Percentiles rank a stretch among this genome's conserved stretches.
These are phyloP conservation scores for Aspidiotus rigidus DNA, from an alignment of 2,888 invertebrate genomes.

Conservation along the genomic window DNA sequence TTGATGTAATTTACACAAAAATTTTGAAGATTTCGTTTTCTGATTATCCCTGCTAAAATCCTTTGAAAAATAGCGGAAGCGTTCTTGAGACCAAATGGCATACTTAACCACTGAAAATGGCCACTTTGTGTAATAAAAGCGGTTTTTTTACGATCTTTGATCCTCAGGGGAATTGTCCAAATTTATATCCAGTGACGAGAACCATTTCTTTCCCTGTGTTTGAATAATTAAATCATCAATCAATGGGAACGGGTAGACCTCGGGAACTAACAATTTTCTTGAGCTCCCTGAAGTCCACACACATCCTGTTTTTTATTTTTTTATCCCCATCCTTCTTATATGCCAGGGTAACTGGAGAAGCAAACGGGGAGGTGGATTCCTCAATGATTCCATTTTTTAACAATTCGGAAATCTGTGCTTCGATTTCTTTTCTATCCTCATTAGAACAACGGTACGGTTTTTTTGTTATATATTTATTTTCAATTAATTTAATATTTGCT, in stretches of 20 bases:
- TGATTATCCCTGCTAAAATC: too few relatives aligned
- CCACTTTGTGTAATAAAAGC: not conserved
- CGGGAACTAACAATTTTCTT: not conserved
- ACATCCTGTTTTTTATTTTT: not conserved
- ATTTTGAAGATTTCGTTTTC: too few relatives aligned
- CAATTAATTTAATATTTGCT: too few relatives aligned
- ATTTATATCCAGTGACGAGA: not conserved
- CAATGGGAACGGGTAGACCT: constrained; percentile 1
- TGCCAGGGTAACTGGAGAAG: not conserved
- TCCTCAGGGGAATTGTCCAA: not conserved
- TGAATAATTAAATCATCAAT: not conserved
- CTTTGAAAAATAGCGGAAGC: too few relatives aligned
- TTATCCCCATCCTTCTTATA: not conserved
- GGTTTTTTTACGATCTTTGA: not conserved
- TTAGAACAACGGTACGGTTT: too few relatives aligned
- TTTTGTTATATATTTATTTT: too few relatives aligned
- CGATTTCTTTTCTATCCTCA: too few relatives aligned
- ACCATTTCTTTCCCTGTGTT: not conserved
- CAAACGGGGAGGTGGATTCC: not conserved
- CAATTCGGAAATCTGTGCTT: too few relatives aligned
- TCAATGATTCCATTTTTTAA: too few relatives aligned
- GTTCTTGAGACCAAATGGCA: too few relatives aligned
- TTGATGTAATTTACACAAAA: too few relatives aligned
- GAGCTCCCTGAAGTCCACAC: not conserved
- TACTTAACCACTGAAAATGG: not conserved